Conservation (phyloP, 2,888 invertebrate genomes). For the Megaustenia siamemsis region DNA sequence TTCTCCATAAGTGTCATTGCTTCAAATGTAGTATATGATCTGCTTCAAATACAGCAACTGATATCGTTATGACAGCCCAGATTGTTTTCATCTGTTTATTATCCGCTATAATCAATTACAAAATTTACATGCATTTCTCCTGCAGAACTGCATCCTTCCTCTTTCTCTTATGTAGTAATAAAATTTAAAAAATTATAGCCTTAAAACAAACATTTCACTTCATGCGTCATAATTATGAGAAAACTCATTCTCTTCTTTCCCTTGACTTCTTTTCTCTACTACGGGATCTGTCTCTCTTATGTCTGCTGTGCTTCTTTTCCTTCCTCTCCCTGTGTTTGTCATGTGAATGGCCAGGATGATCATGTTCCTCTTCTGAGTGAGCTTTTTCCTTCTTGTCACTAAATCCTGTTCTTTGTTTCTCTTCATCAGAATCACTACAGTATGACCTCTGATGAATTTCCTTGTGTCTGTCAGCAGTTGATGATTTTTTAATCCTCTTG, state of each 20-base stretch:
- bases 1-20: no score
- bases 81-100: no score
- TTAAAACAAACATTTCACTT: no score
- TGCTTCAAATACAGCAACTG: no score
- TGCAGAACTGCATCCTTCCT: no score
- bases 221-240: no score
- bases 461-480: constrained; percentile 15
- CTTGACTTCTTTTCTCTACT: constrained; percentile 20
- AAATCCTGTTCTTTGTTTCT: not conserved
- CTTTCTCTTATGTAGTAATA: no score
- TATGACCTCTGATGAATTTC: not conserved
- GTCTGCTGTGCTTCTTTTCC: constrained; percentile 19
- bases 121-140: no score
- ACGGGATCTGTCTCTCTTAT: constrained; percentile 38
- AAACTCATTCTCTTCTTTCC: not conserved
- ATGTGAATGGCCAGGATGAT: not conserved
- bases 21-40: no score
- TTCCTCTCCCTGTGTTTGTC: constrained; percentile 37
- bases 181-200: no score
- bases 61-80: no score
- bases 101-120: no score
- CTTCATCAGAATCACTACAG: not conserved
- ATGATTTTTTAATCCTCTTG: not conserved
- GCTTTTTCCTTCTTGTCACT: constrained; percentile 3
- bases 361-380: not conserved